Base-by-base conservation (phyloP, 1,140 invertebrate genomes). In the Aphaenogaster floridana region DNA sequence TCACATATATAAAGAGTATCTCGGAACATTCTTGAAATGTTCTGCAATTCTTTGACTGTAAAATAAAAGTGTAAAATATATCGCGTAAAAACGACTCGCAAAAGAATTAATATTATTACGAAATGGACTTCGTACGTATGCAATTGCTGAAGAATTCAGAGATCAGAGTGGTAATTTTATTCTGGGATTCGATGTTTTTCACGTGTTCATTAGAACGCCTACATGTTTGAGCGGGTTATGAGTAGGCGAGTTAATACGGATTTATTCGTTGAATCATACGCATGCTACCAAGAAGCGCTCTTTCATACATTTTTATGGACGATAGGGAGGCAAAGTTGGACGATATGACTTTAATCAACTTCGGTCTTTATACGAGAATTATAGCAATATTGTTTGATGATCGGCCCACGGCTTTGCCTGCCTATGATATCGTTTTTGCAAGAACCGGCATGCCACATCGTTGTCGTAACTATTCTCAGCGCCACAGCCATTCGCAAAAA, bases 391-490 rank as follows among this genome's bases (percentile, higher is more conserved):
- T 48, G 7, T 42, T 59, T 39, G 28, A 61, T 17, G 8, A 61
- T 59, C 36, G 11, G 7, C 21, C 7, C 13, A 15, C 17, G 28
- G 11, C 17, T 66, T 36, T 36, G 17, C 17, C 11, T 66, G 15
- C 4, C 28, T 3, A 45, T 13, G 13, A 52, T 71, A 71, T 42
- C 3, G 13, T 48, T 61, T 78, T 48, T 61, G 21, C 54, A 61
- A 63, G 15, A 61, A 61, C 4, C n/a, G 9, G 15, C 3, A 45
- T 45, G 4, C 34, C 13, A 45, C 21, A 9, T n/a, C 42, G 34
- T 36, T 42, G 34, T 81, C 15, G n/a, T 81, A 13, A 69, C n/a
- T 68, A 68, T 68, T 80, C 63, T 80, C n/a, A 52, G 48, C 36
- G 1, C 15, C 15, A 54, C 42, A 42, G 7, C 3, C 17, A 50